Evolutionary conservation across 2,797 vertebrate genomes (phyloP).

Genomic region (Pipistrellus pipistrellus): DNA sequence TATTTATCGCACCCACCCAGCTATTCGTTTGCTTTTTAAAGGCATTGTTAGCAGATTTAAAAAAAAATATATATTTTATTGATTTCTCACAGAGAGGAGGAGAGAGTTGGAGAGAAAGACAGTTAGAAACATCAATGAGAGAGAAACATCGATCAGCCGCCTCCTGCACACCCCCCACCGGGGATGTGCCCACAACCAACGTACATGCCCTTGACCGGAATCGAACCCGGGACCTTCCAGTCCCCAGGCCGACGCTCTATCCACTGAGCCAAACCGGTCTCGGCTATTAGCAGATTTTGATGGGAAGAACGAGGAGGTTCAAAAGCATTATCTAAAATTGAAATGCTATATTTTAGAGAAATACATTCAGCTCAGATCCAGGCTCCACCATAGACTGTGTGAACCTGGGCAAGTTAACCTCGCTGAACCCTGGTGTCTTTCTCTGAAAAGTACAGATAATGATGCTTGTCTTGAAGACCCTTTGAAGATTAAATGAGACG

Average conservation of each 20-base stretch:
- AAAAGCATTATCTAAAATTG: conserved; percentile 53
- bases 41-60: not conserved
- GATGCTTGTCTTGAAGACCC: not conserved
- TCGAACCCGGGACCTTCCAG: no score
- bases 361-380: not conserved
- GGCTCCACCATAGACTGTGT: not conserved
- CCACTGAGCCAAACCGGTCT: no score
- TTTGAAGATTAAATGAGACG: conserved; percentile 30
- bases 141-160: no score
- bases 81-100: no score
- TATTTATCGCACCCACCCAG: not conserved
- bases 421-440: not conserved
- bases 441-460: not conserved
- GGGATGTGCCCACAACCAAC: no score
- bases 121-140: no score
- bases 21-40: not conserved
- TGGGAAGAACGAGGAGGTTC: not conserved
- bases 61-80: no score
- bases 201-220: no score
- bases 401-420: conserved; percentile 14
- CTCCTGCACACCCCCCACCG: no score
- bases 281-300: not conserved
- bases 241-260: no score
- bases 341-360: conserved; percentile 38
- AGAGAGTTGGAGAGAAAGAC: no score